phyloP scores from a whole-genome alignment of 2,888 invertebrate species.

The Drosophila sordidapex region DNA sequence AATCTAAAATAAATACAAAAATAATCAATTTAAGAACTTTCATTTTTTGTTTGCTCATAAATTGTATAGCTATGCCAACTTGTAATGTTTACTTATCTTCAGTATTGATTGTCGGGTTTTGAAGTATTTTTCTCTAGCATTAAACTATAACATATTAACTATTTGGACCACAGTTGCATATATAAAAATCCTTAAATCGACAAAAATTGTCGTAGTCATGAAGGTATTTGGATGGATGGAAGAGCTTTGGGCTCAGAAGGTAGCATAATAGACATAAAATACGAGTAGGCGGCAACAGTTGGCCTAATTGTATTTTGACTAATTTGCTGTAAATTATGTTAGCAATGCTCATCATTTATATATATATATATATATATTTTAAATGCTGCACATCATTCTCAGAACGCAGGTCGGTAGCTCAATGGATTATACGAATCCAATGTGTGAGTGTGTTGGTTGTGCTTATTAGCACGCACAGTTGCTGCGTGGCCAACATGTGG shows the following conservation, averaged over 20 bases:
- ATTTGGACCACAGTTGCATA: no score
- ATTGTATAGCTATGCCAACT: no score
- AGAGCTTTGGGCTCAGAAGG: not conserved
- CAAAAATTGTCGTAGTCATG: no score
- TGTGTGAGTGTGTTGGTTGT: constrained; percentile 14
- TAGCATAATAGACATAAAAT: not conserved
- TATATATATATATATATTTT: not conserved
- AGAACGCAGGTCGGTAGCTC: not conserved
- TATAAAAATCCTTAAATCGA: no score
- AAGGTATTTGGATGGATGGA: no score
- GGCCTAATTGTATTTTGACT: not conserved
- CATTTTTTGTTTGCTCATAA: no score
- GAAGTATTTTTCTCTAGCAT: no score
- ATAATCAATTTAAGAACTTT: no score
- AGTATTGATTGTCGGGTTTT: not conserved
- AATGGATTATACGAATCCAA: not conserved
- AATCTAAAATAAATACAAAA: no score
- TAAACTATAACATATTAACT: no score
- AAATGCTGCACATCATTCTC: not conserved
- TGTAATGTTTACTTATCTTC: not conserved
- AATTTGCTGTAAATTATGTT: not conserved
- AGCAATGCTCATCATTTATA: not conserved
- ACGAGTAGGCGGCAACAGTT: not conserved
- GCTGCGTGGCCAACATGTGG: constrained; percentile 43
- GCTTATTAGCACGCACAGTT: constrained; percentile 41